Evolutionary conservation across 1,140 invertebrate genomes (phyloP), one percentile per base, ranked within the genome.

Genomic region (Rhyacophila brunnea): DNA sequence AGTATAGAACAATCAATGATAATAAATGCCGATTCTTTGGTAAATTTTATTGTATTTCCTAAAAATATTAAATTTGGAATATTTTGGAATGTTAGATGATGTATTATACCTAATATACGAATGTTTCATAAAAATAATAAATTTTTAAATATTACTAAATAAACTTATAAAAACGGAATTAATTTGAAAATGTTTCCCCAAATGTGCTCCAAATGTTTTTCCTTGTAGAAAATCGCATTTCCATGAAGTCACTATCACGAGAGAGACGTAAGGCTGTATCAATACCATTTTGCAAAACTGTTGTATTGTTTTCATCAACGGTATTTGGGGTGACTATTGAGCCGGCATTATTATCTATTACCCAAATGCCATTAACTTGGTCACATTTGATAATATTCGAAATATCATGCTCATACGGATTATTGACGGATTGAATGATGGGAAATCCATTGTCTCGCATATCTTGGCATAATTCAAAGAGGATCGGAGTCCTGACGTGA

Each of bases 161-260:
- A n/a, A n/a, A n/a, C n/a, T n/a, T 28, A 5, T 28, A 28, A 28
- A 28, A 28, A 28, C 23, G 9, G 23, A n/a, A 15, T 54, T 58
- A 60, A 45, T 57, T 53, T 28, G 62, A 42, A 57, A 64, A 60
- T 6, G 53, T 58, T 23, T 64, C 62, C 14, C 62, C 62, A 45
- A 34, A 64, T 28, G 58, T 57, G 17, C 42, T 64, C 58, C 58
- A 64, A 40, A 64, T 60, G 3, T 19, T 52, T 57, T 64, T 64
- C 6, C 17, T n/a, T 10, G 48, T 51, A 23, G 40, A 20, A 17
- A 60, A 60, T 1, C 28, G 18, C 45, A 60, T 55, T 23, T 63
- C 40, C 28, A 47, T 19, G 17, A 40, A 11, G 13, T 35, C 49
- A 36, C 17, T 44, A 52, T 49, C 23, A 11, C 7, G 19, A 13